Evolutionary conservation across 2,113 vertebrate species (phyloP).

Genomic region (Oncorhynchus nerka): DNA sequence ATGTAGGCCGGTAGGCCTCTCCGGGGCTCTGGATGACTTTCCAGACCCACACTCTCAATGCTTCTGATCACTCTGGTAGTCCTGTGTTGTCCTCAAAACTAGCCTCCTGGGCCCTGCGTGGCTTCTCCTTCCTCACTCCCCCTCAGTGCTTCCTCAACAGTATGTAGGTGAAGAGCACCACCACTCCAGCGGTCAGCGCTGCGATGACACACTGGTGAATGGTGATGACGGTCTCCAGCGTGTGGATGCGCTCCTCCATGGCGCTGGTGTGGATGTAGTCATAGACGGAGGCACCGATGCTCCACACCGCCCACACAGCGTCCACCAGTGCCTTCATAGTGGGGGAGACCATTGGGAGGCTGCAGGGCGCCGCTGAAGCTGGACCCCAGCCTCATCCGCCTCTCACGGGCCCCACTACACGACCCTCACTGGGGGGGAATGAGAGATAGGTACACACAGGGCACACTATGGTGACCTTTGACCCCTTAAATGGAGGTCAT

Average conservation of each 20-base stretch:
- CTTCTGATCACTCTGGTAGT: too few species aligned
- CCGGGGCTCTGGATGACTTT: too few species aligned
- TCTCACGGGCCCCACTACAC: constrained; percentile 31
- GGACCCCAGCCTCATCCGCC: constrained; percentile 34
- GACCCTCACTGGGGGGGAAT: constrained; percentile 23
- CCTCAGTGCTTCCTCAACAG: constrained; percentile 72
- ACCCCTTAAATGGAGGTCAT: neutral
- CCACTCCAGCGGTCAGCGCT: constrained; percentile 63
- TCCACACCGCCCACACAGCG: constrained; percentile 75
- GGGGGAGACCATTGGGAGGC: constrained; percentile 71
- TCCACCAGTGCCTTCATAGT: constrained; percentile 78
- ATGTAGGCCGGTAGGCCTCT: too few species aligned
- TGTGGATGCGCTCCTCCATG: constrained; percentile 78
- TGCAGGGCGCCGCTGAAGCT: constrained; percentile 17
- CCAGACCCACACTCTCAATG: too few species aligned
- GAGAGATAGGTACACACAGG: neutral
- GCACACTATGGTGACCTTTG: neutral
- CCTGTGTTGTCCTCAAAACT: neutral
- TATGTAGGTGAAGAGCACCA: constrained; percentile 73
- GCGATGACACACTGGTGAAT: constrained; percentile 75
- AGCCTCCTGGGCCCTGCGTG: neutral
- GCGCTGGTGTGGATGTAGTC: constrained; percentile 79
- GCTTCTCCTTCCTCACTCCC: neutral
- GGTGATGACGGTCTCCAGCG: constrained; percentile 71
- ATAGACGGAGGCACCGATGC: constrained; percentile 75